phyloP scores from a whole-genome alignment of 1,140 invertebrate species.

The Orchestia grillus region DNA sequence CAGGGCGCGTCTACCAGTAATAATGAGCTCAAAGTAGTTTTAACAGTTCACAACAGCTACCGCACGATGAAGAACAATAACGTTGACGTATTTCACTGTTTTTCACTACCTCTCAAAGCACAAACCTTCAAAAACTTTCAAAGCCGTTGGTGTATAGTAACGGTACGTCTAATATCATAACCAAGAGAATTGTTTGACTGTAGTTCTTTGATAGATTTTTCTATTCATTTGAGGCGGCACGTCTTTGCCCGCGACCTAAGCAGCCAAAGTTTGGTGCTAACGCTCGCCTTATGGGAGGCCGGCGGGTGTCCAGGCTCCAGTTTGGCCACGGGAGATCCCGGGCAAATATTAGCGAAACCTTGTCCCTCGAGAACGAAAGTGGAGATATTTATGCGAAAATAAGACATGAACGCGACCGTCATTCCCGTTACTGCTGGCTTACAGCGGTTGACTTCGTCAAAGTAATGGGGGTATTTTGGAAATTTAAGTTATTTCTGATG shows the following conservation, averaged over 20 bases:
- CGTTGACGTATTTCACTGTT: no score
- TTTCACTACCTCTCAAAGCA: neutral
- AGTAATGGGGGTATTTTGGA: neutral
- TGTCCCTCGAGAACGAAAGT: neutral
- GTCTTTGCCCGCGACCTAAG: neutral
- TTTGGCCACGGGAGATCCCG: neutral
- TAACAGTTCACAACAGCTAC: no score
- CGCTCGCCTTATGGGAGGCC: neutral
- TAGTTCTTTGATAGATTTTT: slow-evolving; percentile 34
- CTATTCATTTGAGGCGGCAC: slow-evolving; percentile 1
- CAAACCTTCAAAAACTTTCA: neutral
- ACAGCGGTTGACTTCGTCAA: no score
- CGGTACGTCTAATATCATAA: neutral
- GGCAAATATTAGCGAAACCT: neutral
- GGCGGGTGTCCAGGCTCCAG: neutral
- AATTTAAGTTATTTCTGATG: neutral
- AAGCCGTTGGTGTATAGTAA: neutral
- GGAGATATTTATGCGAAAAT: neutral
- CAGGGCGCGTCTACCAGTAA: no score
- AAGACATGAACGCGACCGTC: neutral
- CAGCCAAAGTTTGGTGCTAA: slow-evolving; percentile 7
- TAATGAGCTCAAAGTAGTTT: no score
- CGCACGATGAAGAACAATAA: neutral
- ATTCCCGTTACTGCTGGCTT: neutral
- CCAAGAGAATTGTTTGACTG: slow-evolving; percentile 11